phyloP scores from a whole-genome alignment of 2,888 invertebrate species.

The Oscheius myriophilus region DNA sequence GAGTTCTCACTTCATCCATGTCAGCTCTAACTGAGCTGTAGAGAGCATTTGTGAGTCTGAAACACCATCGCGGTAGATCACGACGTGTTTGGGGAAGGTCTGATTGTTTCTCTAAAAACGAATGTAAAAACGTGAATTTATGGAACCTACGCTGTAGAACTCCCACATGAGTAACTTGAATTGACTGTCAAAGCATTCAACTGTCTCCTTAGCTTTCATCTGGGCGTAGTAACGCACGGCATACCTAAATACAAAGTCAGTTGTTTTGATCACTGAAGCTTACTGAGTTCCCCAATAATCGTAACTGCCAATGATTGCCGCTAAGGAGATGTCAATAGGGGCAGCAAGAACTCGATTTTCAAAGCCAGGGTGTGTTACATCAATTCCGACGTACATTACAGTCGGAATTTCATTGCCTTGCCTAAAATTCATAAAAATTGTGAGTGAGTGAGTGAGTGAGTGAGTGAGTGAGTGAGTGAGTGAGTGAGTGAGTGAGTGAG shows the following conservation, averaged over 20 bases:
- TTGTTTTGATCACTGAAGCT: no score
- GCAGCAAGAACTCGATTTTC: neutral
- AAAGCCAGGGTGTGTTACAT: conserved; percentile 49
- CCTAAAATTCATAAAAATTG: no score
- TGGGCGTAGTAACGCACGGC: conserved; percentile 22
- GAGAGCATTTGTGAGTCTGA: conserved; percentile 48
- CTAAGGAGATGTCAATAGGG: conserved; percentile 39
- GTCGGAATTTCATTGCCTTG: neutral
- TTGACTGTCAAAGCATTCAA: conserved; percentile 29
- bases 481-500: no score
- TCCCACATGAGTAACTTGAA: conserved; percentile 26
- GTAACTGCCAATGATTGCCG: conserved; percentile 43
- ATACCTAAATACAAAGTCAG: no score
- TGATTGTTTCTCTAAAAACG: conserved; percentile 34
- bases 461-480: no score
- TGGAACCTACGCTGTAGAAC: conserved; percentile 9
- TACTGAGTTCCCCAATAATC: conserved; percentile 39
- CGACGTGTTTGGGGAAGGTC: conserved; percentile 38
- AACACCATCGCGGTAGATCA: conserved; percentile 55
- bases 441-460: no score
- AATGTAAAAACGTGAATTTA: neutral
- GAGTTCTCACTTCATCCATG: conserved; percentile 9
- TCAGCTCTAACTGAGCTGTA: conserved; percentile 1
- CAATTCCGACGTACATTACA: conserved; percentile 52
- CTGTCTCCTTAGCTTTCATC: conserved; percentile 30